phyloP scores from a whole-genome alignment of 1,140 invertebrate species.

The Branchinecta lynchi region DNA sequence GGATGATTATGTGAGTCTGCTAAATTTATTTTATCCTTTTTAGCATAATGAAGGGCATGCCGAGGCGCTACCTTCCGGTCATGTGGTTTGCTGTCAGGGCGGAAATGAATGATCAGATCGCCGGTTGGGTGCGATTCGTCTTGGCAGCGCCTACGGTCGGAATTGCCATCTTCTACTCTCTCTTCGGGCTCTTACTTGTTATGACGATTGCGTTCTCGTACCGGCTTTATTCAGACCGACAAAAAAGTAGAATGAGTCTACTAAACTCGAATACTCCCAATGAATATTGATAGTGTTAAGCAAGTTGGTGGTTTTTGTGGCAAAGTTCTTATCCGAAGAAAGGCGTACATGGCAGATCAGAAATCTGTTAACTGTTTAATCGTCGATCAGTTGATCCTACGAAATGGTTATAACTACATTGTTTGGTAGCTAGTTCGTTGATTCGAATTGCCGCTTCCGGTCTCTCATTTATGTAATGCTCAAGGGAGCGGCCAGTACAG shows the following conservation, averaged over 20 bases:
- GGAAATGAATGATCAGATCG: conserved; percentile 17
- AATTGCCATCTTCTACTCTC: conserved; percentile 12
- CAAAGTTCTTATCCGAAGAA: too few relatives aligned
- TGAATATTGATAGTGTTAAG: too few relatives aligned
- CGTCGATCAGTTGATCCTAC: too few relatives aligned
- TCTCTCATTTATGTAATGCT: too few relatives aligned
- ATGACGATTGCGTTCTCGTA: neutral
- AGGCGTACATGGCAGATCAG: too few relatives aligned
- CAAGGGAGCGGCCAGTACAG: too few relatives aligned
- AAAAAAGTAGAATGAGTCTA: neutral
- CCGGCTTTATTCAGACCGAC: neutral
- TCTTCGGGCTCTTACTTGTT: conserved; percentile 2
- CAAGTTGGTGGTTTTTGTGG: too few relatives aligned
- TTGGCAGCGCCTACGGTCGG: conserved; percentile 12
- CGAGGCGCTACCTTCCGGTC: conserved; percentile 14
- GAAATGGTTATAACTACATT: too few relatives aligned
- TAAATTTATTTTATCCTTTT: conserved; percentile 3
- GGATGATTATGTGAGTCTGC: neutral
- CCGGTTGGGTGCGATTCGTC: conserved; percentile 11
- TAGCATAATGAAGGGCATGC: conserved; percentile 10
- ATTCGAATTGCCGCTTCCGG: too few relatives aligned
- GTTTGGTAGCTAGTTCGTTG: too few relatives aligned
- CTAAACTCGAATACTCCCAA: too few relatives aligned
- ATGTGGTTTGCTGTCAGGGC: conserved; percentile 17
- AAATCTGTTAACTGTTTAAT: too few relatives aligned